Base-by-base conservation (phyloP, 37 sponge, comb jelly and placozoan species). In the Petrosia ficiformis region DNA sequence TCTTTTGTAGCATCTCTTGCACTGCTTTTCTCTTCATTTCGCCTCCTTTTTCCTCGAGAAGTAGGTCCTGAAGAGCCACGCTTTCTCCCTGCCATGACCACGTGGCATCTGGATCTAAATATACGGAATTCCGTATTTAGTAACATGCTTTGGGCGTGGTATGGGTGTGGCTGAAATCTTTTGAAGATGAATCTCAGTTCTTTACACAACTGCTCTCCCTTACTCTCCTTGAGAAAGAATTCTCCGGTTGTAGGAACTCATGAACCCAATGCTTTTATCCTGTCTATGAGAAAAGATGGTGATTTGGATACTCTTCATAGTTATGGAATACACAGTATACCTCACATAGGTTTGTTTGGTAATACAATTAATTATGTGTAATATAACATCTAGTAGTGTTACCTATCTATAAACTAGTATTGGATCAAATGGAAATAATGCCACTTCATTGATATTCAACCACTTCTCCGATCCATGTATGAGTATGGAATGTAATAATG, bases 251-350 rank as follows among this genome's bases (percentile, higher is more conserved):
- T 14, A 19, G 91, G 91, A 14, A 80, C 77, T 26, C 70, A 58
- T 58, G 82, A 81, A 56, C 33, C 26, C 30, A 14, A 39, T 38
- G 74, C 86, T 0, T 90, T 90, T 76, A 59, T 81, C n/a, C 82
- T 90, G 58, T 90, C 91, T 10, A 68, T 90, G 26, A 60, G 78
- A 42, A 59, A 72, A 14, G 28, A 68, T 14, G 59, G 74, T 16
- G 87, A 82, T 25, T 73, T 91, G 40, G 39, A 71, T 29, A 68
- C 44, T 10, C 31, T 82, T 25, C 92, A 91, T 43, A 65, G 59
- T 31, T 86, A 63, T 44, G 83, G 87, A 16, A 81, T 72, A 42
- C 92, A 86, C 67, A 36, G 71, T 33, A 61, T 86, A 35, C 92
- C 92, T 26, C 87, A 86, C 59, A 68, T 91, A 34, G 92, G 92